phyloP scores from a whole-genome alignment of 2,888 invertebrate species.

The Charanyca ferruginea region DNA sequence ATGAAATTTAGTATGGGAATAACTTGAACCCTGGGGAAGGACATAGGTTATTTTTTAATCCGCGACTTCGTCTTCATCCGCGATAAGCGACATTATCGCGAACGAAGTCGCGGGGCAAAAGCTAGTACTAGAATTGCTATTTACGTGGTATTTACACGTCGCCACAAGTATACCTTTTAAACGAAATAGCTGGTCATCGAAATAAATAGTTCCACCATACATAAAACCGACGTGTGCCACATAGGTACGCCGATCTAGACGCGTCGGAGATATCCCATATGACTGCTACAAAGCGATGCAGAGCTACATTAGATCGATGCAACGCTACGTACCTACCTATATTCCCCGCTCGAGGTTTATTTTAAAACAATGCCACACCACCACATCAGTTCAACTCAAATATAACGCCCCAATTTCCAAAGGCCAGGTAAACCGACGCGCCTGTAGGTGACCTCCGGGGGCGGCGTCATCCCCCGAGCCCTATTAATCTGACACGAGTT shows the following conservation, averaged over 20 bases:
- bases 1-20: no score
- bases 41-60: no score
- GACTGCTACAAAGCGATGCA: not conserved
- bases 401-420: not conserved
- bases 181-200: not conserved
- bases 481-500: conserved; percentile 36
- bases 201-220: not conserved
- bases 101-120: no score
- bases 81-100: no score
- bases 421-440: conserved; percentile 5
- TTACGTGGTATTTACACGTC: not conserved
- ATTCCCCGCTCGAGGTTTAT: not conserved
- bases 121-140: not conserved
- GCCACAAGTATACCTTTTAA: not conserved
- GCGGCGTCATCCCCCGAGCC: not conserved
- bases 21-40: no score
- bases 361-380: not conserved
- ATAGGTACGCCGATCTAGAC: not conserved
- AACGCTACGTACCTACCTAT: not conserved
- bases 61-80: no score
- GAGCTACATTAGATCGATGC: not conserved
- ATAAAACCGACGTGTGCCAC: no score
- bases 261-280: not conserved
- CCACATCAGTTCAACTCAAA: conserved; percentile 1
- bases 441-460: not conserved